A percentile compares a stretch with the other conserved stretches of the same genome.
Conservation (phyloP, 2,888 invertebrate genomes). For the Orthonevra nobilis region DNA sequence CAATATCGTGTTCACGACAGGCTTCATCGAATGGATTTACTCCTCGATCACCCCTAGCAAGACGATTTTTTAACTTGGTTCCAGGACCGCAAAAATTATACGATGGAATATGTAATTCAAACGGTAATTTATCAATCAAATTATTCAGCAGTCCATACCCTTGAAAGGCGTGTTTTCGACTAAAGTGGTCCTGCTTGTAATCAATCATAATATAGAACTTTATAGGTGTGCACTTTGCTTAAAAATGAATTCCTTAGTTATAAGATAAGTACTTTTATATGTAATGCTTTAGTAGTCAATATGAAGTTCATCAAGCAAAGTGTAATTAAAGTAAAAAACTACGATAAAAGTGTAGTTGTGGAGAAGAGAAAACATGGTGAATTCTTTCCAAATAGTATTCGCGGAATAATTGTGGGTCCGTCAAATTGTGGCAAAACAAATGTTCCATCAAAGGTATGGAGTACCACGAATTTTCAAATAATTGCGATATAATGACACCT, state of each 20-base stretch:
- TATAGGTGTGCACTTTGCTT: too few species aligned
- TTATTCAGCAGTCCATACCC: conserved; percentile 46
- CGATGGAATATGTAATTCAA: conserved; percentile 71
- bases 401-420: neutral
- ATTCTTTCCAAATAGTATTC: conserved; percentile 7
- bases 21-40: conserved; percentile 72
- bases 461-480: conserved; percentile 40
- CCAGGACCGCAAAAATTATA: conserved; percentile 74
- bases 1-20: conserved; percentile 67
- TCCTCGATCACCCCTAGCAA: conserved; percentile 71
- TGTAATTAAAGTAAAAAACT: neutral
- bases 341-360: neutral
- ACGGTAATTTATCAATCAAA: conserved; percentile 67
- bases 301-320: neutral
- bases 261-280: too few species aligned
- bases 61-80: conserved; percentile 72
- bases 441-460: conserved; percentile 29
- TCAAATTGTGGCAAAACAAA: conserved; percentile 8
- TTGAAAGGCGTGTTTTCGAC: neutral
- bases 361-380: conserved; percentile 2
- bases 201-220: neutral
- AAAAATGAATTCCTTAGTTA: too few species aligned
- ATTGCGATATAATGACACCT: conserved; percentile 16
- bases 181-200: neutral
- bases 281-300: neutral